Evolutionary conservation across 2,797 vertebrate species (phyloP), one percentile per base, ranked within the genome.

Genomic region (Mallotus villosus): DNA sequence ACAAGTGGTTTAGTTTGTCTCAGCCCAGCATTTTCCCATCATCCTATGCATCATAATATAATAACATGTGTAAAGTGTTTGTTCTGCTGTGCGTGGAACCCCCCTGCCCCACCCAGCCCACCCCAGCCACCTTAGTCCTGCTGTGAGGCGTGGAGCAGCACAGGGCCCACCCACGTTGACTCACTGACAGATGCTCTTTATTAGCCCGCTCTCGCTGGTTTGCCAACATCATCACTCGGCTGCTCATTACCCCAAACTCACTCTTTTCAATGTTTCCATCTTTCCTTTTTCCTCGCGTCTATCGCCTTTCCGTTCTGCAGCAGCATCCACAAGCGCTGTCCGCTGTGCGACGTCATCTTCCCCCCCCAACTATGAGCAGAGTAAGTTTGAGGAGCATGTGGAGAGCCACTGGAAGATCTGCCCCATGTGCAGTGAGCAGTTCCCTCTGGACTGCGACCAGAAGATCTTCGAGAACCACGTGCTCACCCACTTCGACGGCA

Each of bases 341-440:
- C 98, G 0, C 93, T 99, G 57, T 99, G 98, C 0, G 94, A 98
- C 74, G 90, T 99, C 82, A 96, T 97, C 93, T 99, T 99, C 84
- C 97, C 98, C 98, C 1, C 98, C 98, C 0, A 97, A 98, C 92
- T 99, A 98, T 0, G 96, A 98, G 79, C 98, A 99, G 95, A 93
- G 90, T 80, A 98, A 98, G 85, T 99, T 99, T 21, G 98, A 98
- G 89, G 97, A 97, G 68, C 97, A 99, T 0, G 98, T 99, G 58
- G 97, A 99, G 89, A 99, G 97, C 82, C 98, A 99, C 93, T 99
- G 98, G 98, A 99, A 99, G 86, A 95, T 96, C 79, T 99, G 98
- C 79, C 98, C 98, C 21, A 97, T 99, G 96, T 99, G 98, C 94
- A 95, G 94, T 0, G 95, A 99, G 92, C 98, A 99, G 93, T 99